A percentile compares a stretch with the other conserved stretches of the same genome.
These are phyloP conservation scores for Dicyrtoma fusca DNA, from an alignment of 2,888 invertebrate species.

Conservation along the genomic window DNA sequence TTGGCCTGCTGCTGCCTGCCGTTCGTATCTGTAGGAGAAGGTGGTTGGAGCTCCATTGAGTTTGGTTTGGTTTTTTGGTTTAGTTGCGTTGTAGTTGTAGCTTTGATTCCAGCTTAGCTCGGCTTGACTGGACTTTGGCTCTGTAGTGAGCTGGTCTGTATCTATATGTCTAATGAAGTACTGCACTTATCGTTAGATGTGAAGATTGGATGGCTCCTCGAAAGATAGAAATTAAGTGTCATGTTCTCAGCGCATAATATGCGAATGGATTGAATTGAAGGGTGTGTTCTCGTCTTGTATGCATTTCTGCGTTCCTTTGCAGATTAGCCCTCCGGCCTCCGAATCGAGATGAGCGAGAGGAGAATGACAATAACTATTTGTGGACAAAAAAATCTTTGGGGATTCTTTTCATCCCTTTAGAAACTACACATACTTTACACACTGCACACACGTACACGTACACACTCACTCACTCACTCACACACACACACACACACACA, in stretches of 20 bases:
- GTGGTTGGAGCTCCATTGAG: too few species aligned
- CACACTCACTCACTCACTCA: not conserved
- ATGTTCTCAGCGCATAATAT: constrained; percentile 40
- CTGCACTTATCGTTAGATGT: constrained; percentile 32
- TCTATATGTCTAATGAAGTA: constrained; percentile 25
- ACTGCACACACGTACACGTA: not conserved
- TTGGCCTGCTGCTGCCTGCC: too few species aligned
- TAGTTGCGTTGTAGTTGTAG: too few species aligned
- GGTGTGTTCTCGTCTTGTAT: constrained; percentile 43
- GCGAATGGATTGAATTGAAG: constrained; percentile 47
- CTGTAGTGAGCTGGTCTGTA: constrained; percentile 7
- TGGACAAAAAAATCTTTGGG: constrained; percentile 48
- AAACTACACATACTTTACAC: constrained; percentile 11
- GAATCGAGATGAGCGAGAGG: constrained; percentile 51
- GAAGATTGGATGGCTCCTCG: constrained; percentile 30
- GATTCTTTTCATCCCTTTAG: constrained; percentile 20
- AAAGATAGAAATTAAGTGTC: constrained; percentile 42
- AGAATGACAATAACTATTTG: constrained; percentile 56
- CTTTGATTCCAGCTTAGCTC: too few species aligned
- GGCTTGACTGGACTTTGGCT: constrained; percentile 6
- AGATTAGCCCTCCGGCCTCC: constrained; percentile 52
- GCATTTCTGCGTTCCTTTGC: constrained; percentile 46
- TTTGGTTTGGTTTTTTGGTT: too few species aligned
- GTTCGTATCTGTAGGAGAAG: too few species aligned
- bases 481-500: constrained; percentile 20